Evolutionary conservation across 2,888 invertebrate species (phyloP), one percentile per base, ranked within the genome.

Genomic region (Blastobasis lacticolella): DNA sequence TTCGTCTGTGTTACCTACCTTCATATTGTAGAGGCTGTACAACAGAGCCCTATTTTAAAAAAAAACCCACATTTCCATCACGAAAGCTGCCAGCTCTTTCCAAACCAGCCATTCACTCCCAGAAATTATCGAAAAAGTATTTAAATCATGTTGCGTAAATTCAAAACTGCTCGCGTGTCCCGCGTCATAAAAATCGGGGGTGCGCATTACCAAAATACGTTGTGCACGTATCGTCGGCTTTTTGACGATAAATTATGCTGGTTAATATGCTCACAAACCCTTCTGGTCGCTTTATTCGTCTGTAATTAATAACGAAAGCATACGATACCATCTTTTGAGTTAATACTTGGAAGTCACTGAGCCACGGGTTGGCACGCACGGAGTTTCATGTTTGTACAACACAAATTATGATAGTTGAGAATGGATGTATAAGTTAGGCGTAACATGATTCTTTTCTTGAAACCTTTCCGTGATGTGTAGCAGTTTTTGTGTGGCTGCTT

Each of bases 281-380:
- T 82, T 82, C 77, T 67, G 69, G 62, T 56, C 54, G 59, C 71
- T 69, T 73, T 69, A 73, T 75, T 75, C 69, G 68, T 60, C 64
- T 69, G 76, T 84, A 85, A 85, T 84, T 85, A 85, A 85, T 84
- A 84, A 83, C 69, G 71, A 68, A 73, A 64, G 67, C 64, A 67
- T 65, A 69, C 73, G 82, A 83, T 82, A 81, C 62, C 68, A 83
- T 81, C 81, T 77, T 64, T 63, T 37, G 61, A 57, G 64, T 71
- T 66, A 3, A 23, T 23, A 23, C 23, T 23, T 23, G 23, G 23
- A 23, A 23, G 23, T 3, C 23, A 23, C 60, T 62, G 60, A 58
- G 57, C 50, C 38, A 10, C 45, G 44, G 46, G 44, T 49, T 48
- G 46, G 47, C 54, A 54, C 54, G 54, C 54, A 54, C 50, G 42